Evolutionary conservation across 1,140 invertebrate species (phyloP).

Genomic region (Bombus ignitus): DNA sequence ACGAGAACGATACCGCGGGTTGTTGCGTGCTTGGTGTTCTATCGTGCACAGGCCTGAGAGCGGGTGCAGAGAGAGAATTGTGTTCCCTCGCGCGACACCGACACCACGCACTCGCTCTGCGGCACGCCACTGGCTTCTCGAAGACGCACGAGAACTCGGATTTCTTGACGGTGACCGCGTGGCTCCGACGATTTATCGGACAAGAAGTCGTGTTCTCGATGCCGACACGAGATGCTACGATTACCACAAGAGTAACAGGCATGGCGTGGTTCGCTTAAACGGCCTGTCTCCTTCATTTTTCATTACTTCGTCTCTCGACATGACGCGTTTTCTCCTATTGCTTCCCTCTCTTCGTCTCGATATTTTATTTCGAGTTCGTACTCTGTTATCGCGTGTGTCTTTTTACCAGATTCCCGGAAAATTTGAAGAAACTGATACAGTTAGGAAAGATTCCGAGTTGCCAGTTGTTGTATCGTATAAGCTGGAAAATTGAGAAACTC

Average conservation of each 20-base stretch:
- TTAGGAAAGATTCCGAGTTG: conserved; percentile 23
- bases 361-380: not conserved
- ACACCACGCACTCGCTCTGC: conserved; percentile 59
- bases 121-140: conserved; percentile 41
- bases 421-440: conserved; percentile 27
- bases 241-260: conserved; percentile 56
- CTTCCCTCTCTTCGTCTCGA: conserved; percentile 16
- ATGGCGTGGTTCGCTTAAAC: conserved; percentile 66
- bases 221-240: conserved; percentile 49
- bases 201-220: conserved; percentile 42
- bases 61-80: conserved; percentile 39
- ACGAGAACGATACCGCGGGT: conserved; percentile 28
- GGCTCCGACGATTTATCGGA: conserved; percentile 45
- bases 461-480: conserved; percentile 15
- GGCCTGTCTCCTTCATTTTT: conserved; percentile 34
- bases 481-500: conserved; percentile 19
- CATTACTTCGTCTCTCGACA: conserved; percentile 24
- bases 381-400: not conserved
- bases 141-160: conserved; percentile 48
- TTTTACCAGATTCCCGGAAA: conserved; percentile 6
- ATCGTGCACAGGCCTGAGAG: conserved; percentile 28
- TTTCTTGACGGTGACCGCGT: conserved; percentile 56
- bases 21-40: conserved; percentile 39
- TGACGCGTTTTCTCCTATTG: conserved; percentile 18
- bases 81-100: conserved; percentile 57